phyloP scores from a whole-genome alignment of 1,140 invertebrate genomes.

The Orussus abietinus region DNA sequence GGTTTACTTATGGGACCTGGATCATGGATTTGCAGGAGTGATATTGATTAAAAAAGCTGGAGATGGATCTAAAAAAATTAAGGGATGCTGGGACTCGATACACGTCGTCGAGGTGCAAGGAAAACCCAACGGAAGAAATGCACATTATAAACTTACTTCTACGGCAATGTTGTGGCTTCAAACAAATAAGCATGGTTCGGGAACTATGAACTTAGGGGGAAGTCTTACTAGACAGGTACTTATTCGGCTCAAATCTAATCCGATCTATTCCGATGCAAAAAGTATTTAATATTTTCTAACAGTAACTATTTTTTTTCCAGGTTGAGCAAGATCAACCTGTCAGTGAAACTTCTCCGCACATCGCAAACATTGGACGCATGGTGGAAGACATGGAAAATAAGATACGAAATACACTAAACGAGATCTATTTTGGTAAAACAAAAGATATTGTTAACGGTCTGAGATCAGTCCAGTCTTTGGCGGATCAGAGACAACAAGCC shows the following conservation, averaged over 20 bases:
- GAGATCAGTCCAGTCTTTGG: constrained; percentile 79
- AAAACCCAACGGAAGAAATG: constrained; percentile 87
- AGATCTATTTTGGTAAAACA: constrained; percentile 99
- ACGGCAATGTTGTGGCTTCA: constrained; percentile 99
- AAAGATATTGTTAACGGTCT: constrained; percentile 98
- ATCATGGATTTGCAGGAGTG: constrained; percentile 98
- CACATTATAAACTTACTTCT: constrained; percentile 98
- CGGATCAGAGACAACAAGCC: constrained; percentile 77
- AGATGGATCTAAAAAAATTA: constrained; percentile 95
- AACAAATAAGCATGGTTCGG: constrained; percentile 93
- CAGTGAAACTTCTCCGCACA: constrained; percentile 91
- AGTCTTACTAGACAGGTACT: constrained; percentile 91
- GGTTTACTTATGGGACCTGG: constrained; percentile 98
- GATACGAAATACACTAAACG: constrained; percentile 95
- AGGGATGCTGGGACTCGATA: constrained; percentile 99
- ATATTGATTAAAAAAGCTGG: constrained; percentile 99
- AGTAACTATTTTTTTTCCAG: too few relatives aligned
- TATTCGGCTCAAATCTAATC: not conserved
- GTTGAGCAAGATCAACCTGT: constrained; percentile 86
- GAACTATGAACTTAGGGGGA: constrained; percentile 98
- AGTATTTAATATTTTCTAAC: constrained; percentile 12
- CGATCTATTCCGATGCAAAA: constrained; percentile 1
- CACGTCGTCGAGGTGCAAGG: constrained; percentile 98
- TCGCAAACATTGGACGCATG: constrained; percentile 95
- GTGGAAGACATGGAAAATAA: constrained; percentile 99